A percentile compares a stretch with the other conserved stretches of the same genome.
Conservation (phyloP, 1,140 invertebrate species). For the Diorhabda carinulata region DNA sequence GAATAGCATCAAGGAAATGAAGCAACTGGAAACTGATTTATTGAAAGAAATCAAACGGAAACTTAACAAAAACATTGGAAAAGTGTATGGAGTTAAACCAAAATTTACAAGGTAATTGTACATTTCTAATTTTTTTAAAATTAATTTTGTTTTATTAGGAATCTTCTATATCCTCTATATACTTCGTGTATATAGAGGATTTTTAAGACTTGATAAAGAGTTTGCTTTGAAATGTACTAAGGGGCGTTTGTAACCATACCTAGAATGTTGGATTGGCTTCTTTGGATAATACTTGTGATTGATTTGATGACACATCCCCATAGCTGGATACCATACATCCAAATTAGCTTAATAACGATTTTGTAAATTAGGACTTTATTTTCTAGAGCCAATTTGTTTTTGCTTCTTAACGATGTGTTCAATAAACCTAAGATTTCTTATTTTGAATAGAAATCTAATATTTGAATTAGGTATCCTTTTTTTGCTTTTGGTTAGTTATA, state of each 20-base stretch:
- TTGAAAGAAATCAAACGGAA: neutral
- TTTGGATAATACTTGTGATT: neutral
- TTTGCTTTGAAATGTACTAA: neutral
- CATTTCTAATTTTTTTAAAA: too few species aligned
- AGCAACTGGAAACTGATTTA: slow-evolving; percentile 21
- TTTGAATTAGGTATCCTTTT: too few species aligned
- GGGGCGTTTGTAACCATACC: neutral
- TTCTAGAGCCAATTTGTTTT: too few species aligned
- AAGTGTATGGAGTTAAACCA: slow-evolving; percentile 47
- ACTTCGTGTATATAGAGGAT: too few species aligned
- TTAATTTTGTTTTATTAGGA: too few species aligned
- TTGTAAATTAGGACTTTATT: too few species aligned
- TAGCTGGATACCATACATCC: neutral
- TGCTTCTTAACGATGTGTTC: too few species aligned
- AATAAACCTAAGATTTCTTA: too few species aligned
- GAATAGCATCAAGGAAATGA: slow-evolving; percentile 30
- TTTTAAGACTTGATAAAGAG: neutral
- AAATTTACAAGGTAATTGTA: slow-evolving; percentile 54
- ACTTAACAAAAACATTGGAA: slow-evolving; percentile 16
- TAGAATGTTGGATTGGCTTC: neutral
- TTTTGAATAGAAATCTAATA: too few species aligned
- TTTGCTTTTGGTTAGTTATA: too few species aligned
- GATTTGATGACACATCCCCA: neutral
- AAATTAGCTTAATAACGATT: neutral
- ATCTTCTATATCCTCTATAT: too few species aligned